phyloP scores from a whole-genome alignment of 1,140 invertebrate genomes.

The Drosophila pallidifrons region DNA sequence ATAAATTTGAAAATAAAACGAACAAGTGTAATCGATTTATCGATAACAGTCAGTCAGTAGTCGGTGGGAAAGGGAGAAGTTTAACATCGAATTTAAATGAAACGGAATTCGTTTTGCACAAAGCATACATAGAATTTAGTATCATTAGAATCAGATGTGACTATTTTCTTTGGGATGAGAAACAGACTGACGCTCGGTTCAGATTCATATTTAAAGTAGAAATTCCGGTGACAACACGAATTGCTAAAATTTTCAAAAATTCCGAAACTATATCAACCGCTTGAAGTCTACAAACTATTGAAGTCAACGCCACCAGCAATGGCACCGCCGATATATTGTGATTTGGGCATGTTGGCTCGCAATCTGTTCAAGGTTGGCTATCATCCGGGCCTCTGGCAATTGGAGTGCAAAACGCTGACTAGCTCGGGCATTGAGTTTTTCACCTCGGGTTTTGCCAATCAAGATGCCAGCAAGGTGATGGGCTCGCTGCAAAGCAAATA shows the following conservation, averaged over 20 bases:
- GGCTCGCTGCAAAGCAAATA: slow-evolving; percentile 68
- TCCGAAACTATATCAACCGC: slow-evolving; percentile 43
- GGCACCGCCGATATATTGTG: slow-evolving; percentile 53
- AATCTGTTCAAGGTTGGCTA: slow-evolving; percentile 65
- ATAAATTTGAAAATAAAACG: slow-evolving; percentile 45
- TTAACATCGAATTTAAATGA: not conserved
- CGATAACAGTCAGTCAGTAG: slow-evolving; percentile 1
- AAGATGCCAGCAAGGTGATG: slow-evolving; percentile 62
- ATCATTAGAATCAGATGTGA: slow-evolving; percentile 3
- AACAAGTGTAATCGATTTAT: not conserved
- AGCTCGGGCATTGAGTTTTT: slow-evolving; percentile 61
- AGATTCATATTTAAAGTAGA: slow-evolving; percentile 30
- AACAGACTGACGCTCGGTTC: not conserved
- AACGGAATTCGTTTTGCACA: not conserved
- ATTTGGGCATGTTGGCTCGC: slow-evolving; percentile 63
- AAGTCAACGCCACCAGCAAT: slow-evolving; percentile 32
- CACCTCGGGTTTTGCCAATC: slow-evolving; percentile 52
- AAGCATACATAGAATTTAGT: slow-evolving; percentile 22
- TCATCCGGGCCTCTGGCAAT: slow-evolving; percentile 68
- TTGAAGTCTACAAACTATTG: slow-evolving; percentile 42
- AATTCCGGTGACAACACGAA: slow-evolving; percentile 43
- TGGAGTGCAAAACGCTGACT: slow-evolving; percentile 64
- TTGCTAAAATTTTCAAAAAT: slow-evolving; percentile 40
- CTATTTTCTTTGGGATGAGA: not conserved
- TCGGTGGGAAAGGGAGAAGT: not conserved